phyloP scores from a whole-genome alignment of 2,113 vertebrate species.

The Xiphorhynchus elegans region DNA sequence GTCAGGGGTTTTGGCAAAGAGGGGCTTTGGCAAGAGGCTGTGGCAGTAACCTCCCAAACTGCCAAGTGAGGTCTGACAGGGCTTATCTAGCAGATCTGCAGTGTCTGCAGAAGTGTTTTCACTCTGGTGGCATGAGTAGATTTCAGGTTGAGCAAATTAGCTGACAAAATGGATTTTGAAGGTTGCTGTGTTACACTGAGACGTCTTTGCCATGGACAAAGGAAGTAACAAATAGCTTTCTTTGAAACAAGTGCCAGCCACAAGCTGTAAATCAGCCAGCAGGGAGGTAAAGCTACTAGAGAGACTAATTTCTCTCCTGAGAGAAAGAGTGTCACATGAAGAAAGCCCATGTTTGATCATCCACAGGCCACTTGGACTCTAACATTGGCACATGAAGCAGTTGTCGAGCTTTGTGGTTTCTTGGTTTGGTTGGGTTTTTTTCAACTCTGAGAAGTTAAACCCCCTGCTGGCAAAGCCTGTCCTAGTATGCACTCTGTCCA shows the following conservation, averaged over 20 bases:
- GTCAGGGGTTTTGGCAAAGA: neutral
- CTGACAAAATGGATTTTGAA: constrained; percentile 21
- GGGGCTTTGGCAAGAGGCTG: neutral
- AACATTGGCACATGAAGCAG: neutral
- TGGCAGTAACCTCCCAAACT: neutral
- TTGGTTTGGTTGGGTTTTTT: neutral
- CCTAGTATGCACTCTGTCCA: neutral
- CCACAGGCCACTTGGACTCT: neutral
- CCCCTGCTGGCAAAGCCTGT: neutral
- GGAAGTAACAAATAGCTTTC: constrained; percentile 10
- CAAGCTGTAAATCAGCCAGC: constrained; percentile 29
- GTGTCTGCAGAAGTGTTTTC: neutral
- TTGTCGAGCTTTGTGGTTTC: neutral
- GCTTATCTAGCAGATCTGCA: neutral
- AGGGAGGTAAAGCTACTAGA: neutral
- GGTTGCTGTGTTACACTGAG: neutral
- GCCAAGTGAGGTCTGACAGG: neutral
- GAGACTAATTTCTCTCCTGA: neutral
- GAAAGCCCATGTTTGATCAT: constrained; percentile 10
- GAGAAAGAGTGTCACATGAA: neutral
- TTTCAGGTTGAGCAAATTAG: neutral
- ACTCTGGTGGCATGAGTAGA: neutral
- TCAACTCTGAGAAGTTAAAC: neutral
- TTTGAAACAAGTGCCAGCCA: neutral
- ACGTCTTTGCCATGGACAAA: neutral